phyloP scores from a whole-genome alignment of 2,797 vertebrate species.

The Bufotes viridis region DNA sequence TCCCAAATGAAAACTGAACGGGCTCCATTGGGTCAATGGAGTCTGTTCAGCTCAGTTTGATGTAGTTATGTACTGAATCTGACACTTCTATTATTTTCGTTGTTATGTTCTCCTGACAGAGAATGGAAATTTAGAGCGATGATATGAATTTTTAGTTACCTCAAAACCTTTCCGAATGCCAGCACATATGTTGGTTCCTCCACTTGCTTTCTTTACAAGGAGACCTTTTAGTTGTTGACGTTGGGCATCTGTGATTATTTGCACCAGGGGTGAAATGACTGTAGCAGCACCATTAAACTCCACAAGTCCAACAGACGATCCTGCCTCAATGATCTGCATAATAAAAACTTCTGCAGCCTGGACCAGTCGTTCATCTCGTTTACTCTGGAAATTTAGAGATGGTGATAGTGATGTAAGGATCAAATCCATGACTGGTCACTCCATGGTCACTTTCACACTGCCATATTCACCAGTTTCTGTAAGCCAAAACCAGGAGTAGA shows the following conservation, averaged over 20 bases:
- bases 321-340: slow-evolving; percentile 68
- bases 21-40: too few species aligned
- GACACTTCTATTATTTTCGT: too few species aligned
- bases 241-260: slow-evolving; percentile 59
- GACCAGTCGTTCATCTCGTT: slow-evolving; percentile 64
- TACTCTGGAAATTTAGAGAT: slow-evolving; percentile 55
- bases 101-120: too few species aligned
- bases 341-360: slow-evolving; percentile 75
- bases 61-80: too few species aligned
- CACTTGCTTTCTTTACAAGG: neutral
- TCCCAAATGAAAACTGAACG: too few species aligned
- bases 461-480: too few species aligned
- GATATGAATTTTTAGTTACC: slow-evolving; percentile 53
- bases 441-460: too few species aligned
- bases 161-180: slow-evolving; percentile 62
- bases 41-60: too few species aligned
- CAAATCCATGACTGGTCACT: too few species aligned
- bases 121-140: neutral
- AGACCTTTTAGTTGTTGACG: slow-evolving; percentile 63
- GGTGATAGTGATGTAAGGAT: too few species aligned
- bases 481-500: too few species aligned
- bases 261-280: slow-evolving; percentile 61
- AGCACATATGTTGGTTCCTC: slow-evolving; percentile 64
- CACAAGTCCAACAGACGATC: slow-evolving; percentile 70
- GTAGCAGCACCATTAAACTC: slow-evolving; percentile 65